Evolutionary conservation across 2,888 invertebrate species (phyloP).

Genomic region (Petrophora chlorosata): DNA sequence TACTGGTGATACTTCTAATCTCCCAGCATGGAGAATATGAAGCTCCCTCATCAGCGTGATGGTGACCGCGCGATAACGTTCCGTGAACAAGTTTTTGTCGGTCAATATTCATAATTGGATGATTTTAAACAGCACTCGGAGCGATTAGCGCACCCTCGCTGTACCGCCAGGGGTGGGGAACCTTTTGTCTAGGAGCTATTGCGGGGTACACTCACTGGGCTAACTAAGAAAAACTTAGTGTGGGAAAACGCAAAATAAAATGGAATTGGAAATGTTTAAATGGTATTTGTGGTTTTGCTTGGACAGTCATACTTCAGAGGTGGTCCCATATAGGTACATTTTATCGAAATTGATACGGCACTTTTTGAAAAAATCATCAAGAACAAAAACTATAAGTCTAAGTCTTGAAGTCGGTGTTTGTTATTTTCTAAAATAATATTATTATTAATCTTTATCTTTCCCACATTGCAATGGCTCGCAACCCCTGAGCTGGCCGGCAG

Average conservation of each 20-base stretch:
- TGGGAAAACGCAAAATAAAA: not conserved
- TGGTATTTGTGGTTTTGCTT: too few relatives aligned
- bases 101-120: constrained; percentile 76
- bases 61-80: constrained; percentile 25
- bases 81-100: constrained; percentile 45
- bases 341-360: too few relatives aligned
- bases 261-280: too few relatives aligned
- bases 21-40: not conserved
- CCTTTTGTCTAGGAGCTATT: constrained; percentile 38
- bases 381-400: too few relatives aligned
- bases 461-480: constrained; percentile 43
- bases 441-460: not conserved
- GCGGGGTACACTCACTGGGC: too few relatives aligned
- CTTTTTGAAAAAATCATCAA: too few relatives aligned
- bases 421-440: too few relatives aligned
- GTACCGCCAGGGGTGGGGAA: constrained; percentile 46
- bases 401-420: too few relatives aligned
- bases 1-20: too few relatives aligned
- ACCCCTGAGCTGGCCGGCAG: constrained; percentile 49
- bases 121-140: constrained; percentile 69
- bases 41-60: constrained; percentile 27
- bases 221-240: not conserved
- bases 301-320: too few relatives aligned
- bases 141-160: constrained; percentile 72
- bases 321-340: too few relatives aligned